These are phyloP conservation scores for Colletes latitarsis DNA, from an alignment of 1,140 invertebrate species.

Conservation along the genomic window DNA sequence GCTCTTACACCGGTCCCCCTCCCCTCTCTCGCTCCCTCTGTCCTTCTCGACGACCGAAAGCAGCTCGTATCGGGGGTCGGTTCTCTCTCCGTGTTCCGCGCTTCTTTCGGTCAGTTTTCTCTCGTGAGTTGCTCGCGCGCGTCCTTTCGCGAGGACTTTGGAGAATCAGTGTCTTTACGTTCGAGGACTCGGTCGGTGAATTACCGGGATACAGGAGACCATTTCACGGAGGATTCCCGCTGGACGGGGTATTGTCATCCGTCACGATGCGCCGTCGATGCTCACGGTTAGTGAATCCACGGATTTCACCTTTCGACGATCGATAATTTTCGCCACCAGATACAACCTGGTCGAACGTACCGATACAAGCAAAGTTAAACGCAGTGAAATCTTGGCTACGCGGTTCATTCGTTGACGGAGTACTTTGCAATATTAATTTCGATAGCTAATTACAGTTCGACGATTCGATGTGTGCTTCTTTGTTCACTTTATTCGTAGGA, in stretches of 20 bases:
- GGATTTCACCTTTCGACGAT: no score
- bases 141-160: constrained; percentile 54
- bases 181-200: constrained; percentile 12
- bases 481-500: no score
- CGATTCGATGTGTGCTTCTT: no score
- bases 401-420: no score
- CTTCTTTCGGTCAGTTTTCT: constrained; percentile 77
- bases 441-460: no score
- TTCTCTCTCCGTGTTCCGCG: constrained; percentile 65
- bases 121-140: constrained; percentile 58
- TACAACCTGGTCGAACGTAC: no score
- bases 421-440: no score
- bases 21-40: constrained; percentile 25
- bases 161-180: constrained; percentile 21
- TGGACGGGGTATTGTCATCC: constrained; percentile 44
- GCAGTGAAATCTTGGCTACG: no score
- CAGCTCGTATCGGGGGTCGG: constrained; percentile 67
- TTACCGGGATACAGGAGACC: constrained; percentile 34
- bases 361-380: no score
- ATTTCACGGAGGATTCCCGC: constrained; percentile 39
- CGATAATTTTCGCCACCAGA: no score
- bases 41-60: constrained; percentile 53
- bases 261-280: constrained; percentile 74
- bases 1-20: neutral
- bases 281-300: constrained; percentile 64